Evolutionary conservation across 1,140 invertebrate species (phyloP), one percentile per base, ranked within the genome.

Genomic region (Caerostris darwini): DNA sequence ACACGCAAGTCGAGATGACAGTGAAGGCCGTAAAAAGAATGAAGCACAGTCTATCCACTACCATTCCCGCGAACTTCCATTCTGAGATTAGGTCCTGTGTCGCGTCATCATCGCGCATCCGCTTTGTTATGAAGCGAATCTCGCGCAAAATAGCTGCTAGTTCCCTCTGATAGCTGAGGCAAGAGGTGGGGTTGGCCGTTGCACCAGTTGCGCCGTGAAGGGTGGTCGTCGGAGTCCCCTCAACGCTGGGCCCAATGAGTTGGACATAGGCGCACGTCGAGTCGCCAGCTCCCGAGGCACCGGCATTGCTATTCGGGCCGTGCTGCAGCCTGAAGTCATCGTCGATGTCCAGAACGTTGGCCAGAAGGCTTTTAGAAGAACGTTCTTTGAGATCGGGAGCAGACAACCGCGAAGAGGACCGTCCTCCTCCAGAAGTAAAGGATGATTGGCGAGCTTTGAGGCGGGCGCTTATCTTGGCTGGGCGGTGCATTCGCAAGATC

Each of bases 61-160:
- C 99, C 98, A 99, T 99, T 96, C 99, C 99, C 96, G 99, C 99
- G 97, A 99, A 99, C 97, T 99, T 99, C 99, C 99, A 99, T 97
- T 99, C 99, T 96, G 97, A 98, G 94, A 98, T 98, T 96, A 99
- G 97, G 96, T 98, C 98, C 95, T 97, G 97, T 95, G 98, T 97
- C 96, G 98, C 97, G 96, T 99, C 98, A 95, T 98, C 98, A 96
- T 98, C 98, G 96, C 98, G 97, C 97, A 99, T 97, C 96, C 98
- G 97, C 87, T 95, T 95, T 59, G 98, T 99, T 95, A 99, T 99
- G 96, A 99, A 99, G 96, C 98, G 98, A 95, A 99, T 97, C 97
- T 99, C 99, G 96, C 98, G 98, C 95, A 99, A 97, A 96, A 99
- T 99, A 95, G 98, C 97, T 95, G 98, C 97, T 96, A 99, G 97